Evolutionary conservation across 2,797 vertebrate genomes (phyloP).

Genomic region (Nasua narica): DNA sequence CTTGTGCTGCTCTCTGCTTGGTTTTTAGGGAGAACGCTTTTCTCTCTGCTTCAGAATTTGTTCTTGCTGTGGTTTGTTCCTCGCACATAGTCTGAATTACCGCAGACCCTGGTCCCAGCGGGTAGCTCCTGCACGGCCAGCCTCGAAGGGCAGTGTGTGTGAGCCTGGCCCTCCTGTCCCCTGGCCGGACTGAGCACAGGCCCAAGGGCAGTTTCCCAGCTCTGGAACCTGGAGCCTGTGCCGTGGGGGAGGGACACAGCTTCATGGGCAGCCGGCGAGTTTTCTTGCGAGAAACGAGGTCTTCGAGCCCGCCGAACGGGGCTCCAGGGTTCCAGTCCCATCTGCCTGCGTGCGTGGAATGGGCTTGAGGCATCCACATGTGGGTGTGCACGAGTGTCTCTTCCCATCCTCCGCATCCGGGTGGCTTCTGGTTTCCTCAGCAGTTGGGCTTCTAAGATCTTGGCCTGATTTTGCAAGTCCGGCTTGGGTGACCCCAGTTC

Average conservation of each 20-base stretch:
- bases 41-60: background rate
- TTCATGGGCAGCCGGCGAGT: background rate
- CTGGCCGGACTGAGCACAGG: background rate
- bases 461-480: background rate
- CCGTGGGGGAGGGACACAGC: background rate
- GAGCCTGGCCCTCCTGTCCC: background rate
- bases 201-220: background rate
- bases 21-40: constrained; percentile 8
- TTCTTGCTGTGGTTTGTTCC: background rate
- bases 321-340: background rate
- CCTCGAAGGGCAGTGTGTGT: background rate
- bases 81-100: accelerated
- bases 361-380: background rate
- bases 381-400: background rate
- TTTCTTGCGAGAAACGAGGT: background rate
- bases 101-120: background rate
- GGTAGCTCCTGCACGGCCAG: background rate
- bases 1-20: background rate
- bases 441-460: background rate
- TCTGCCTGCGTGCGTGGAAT: accelerated
- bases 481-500: background rate
- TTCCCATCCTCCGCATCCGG: too few relatives aligned
- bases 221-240: background rate
- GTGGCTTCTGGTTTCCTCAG: background rate
- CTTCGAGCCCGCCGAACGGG: background rate